Evolutionary conservation across 2,113 vertebrate genomes (phyloP), one percentile per base, ranked within the genome.

Genomic region (Microtus richardsoni): DNA sequence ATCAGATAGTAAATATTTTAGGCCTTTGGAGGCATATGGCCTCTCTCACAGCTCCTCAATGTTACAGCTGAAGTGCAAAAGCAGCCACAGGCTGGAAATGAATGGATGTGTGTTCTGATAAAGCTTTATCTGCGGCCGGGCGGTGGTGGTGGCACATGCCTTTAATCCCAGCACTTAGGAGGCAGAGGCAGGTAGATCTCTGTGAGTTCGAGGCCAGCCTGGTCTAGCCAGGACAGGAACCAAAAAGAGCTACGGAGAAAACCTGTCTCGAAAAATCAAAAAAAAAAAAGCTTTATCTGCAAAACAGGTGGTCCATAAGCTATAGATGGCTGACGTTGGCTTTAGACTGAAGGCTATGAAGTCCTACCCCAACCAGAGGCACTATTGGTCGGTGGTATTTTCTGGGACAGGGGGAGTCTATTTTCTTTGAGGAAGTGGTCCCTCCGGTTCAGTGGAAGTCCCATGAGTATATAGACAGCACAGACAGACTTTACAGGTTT

Each of bases 251-350:
- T 44, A 44, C 5, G 44, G 44, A 44, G 5, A 44, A 44, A 44
- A 44, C 44, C 44, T 44, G 44, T 44, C 44, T 44, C 44, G 5
- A 44, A 44, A 44, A 44, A 44, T 44, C 41, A 44, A 44, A 44
- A 44, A 44, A 44, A 44, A 44, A 44, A 88, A 91, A 89, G 74
- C 64, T 95, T 94, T 83, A 89, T 93, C 92, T 68, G 21, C 2
- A 52, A 85, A 93, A 44, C 21, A 91, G 60, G 39, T 22, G 36
- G 33, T 44, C 17, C 14, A 68, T 0, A 60, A 36, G n/a, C 24
- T 28, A 1, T 30, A 66, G n/a, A 44, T 58, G 73, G 44, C 14
- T 30, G 54, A 60, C 33, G 12, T 33, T 92, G n/a, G 36, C 14
- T 86, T 95, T 74, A 41, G 24, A 41, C 80, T 19, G 7, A 84